Evolutionary conservation across 2,113 vertebrate genomes (phyloP).

Genomic region (Trematocara unimaculatum): DNA sequence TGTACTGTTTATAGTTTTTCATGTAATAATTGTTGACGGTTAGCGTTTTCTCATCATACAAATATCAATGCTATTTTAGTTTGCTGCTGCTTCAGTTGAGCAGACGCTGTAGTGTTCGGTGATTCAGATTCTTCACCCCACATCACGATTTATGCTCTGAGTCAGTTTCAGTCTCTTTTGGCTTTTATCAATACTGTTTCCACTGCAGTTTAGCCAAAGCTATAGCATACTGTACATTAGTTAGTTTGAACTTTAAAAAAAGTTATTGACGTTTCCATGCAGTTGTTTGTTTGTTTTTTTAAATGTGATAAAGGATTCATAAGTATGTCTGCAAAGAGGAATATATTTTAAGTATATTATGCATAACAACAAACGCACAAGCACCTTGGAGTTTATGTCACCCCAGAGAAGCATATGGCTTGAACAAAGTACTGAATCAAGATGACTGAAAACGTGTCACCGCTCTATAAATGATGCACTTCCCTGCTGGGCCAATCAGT

Average conservation of each 20-base stretch:
- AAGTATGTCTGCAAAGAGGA: neutral
- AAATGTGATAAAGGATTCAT: neutral
- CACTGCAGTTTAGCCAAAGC: neutral
- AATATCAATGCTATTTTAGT: fast-evolving
- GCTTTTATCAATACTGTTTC: neutral
- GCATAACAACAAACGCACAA: neutral
- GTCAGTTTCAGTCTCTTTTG: neutral
- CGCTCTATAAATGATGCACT: neutral
- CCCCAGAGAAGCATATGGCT: neutral
- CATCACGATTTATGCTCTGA: neutral
- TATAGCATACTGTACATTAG: neutral
- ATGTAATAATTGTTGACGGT: neutral
- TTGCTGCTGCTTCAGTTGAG: neutral
- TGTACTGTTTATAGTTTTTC: neutral
- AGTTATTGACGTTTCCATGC: fast-evolving
- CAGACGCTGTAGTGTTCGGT: neutral
- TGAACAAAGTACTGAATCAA: constrained; percentile 10
- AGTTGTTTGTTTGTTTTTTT: neutral
- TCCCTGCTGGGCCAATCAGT: neutral
- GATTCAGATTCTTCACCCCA: neutral
- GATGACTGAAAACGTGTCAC: constrained; percentile 1
- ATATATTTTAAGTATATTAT: neutral
- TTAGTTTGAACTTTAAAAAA: neutral
- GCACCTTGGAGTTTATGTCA: neutral
- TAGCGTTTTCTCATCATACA: neutral